Conservation (phyloP, 35 echinoderm and acorn worm species). For the Strongylocentrotus purpuratus region DNA sequence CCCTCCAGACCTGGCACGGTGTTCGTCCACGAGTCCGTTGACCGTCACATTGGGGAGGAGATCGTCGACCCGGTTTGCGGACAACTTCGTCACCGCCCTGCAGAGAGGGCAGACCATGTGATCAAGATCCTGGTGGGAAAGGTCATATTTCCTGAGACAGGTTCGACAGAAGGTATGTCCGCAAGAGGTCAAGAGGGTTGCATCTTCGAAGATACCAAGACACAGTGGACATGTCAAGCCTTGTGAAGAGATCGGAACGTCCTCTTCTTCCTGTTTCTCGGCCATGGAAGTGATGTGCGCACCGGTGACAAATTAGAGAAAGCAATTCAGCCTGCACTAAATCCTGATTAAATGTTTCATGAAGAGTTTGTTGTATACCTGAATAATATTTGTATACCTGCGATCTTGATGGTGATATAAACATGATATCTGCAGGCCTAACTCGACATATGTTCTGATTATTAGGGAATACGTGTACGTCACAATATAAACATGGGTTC, state of each 20-base stretch:
- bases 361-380: no score
- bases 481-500: no score
- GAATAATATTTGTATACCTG: no score
- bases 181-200: not conserved
- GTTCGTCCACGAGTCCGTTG: not conserved
- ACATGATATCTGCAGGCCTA: no score
- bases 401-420: no score
- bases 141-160: not conserved
- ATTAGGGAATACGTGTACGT: no score
- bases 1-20: not conserved
- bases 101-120: constrained; percentile 32
- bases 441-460: no score
- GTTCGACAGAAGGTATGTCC: not conserved
- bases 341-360: no score
- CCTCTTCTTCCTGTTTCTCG: not conserved
- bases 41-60: not conserved
- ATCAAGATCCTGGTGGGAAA: not conserved
- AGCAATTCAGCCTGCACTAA: no score
- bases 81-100: not conserved
- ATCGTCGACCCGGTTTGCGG: not conserved
- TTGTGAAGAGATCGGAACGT: not conserved
- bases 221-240: not conserved
- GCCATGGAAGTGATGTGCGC: not conserved
- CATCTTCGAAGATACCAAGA: not conserved
- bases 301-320: no score